These are phyloP conservation scores for Pionites leucogaster DNA, from an alignment of 2,113 vertebrate genomes.

Conservation along the genomic window DNA sequence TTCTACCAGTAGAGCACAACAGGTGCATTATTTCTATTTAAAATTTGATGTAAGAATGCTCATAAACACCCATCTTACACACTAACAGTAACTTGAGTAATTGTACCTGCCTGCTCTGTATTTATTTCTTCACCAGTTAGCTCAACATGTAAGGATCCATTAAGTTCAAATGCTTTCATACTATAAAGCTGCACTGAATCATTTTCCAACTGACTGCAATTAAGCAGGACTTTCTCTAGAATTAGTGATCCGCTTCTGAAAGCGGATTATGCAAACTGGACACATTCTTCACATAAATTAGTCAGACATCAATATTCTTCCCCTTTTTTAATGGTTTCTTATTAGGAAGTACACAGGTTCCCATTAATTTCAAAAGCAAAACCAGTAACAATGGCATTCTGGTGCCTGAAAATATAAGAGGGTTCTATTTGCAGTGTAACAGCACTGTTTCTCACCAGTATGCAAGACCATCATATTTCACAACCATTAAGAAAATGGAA, in stretches of 20 bases:
- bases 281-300: neutral
- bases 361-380: neutral
- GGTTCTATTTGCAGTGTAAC: neutral
- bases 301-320: neutral
- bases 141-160: neutral
- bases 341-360: neutral
- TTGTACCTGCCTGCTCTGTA: neutral
- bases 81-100: neutral
- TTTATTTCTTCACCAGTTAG: neutral
- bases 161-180: neutral
- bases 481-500: neutral
- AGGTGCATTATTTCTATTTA: neutral
- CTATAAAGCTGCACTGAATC: neutral
- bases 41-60: neutral
- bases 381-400: neutral
- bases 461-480: neutral
- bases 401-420: neutral
- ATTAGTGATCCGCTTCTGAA: neutral
- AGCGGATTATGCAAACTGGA: neutral
- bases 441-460: neutral
- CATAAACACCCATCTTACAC: neutral
- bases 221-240: neutral
- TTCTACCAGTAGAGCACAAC: neutral
- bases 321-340: neutral
- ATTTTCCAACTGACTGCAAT: neutral